Evolutionary conservation across 2,888 invertebrate species (phyloP), one percentile per base, ranked within the genome.

Genomic region (Pristionchus mayeri): DNA sequence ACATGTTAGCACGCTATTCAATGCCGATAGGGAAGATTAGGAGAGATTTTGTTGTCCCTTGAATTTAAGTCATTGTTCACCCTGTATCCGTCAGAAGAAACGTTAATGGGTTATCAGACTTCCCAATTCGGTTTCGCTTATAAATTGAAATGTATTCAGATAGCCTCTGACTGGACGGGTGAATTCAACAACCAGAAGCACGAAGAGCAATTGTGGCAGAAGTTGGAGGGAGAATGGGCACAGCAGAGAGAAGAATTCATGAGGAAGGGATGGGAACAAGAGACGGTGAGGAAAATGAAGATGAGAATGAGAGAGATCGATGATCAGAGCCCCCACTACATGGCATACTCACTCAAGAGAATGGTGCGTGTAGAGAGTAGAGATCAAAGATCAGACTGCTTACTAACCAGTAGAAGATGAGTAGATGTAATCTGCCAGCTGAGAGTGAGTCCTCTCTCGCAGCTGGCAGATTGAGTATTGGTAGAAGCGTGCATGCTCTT

Each of bases 181-280:
- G 87, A 87, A 50, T 87, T 84, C 79, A 57, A 40, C 3, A 84
- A 37, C n/a, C 67, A 50, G 67, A 63, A 85, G 34, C 85, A 87
- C 63, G 80, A 84, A 27, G 84, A 81, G 48, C 81, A 84, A 60
- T 57, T 85, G 63, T 86, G 86, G 86, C 48, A 63, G 54, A 84
- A 85, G 37, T 79, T 87, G 80, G 87, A 87, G 44, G 82, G 44
- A 37, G 87, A 85, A 52, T 87, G 87, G 87, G 50, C 85, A 30
- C 86, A 85, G 18, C 87, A 87, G 67, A 80, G 85, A 78, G 81
- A 75, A 34, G 84, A 60, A 21, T 85, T 67, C 60, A 71, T 48
- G 16, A 40, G 50, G 57, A 80, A 81, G 67, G 71, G 71, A 50
- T 83, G 71, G 83, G 83, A 83, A 37, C 48, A 83, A 11, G 71